These are phyloP conservation scores for Hyles euphorbiae DNA, from an alignment of 1,140 invertebrate genomes.

Conservation along the genomic window DNA sequence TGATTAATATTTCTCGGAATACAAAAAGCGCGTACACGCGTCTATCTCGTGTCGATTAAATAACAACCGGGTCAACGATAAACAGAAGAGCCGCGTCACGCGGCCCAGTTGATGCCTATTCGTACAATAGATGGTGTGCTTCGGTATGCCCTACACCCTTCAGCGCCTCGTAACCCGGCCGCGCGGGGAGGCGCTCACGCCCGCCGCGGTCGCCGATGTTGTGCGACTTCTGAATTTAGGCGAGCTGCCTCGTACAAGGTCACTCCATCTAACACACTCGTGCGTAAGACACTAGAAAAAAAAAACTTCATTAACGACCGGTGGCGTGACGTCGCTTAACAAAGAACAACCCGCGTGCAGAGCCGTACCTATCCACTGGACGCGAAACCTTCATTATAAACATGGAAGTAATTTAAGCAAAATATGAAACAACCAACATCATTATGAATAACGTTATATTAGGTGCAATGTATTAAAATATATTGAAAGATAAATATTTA, in stretches of 20 bases:
- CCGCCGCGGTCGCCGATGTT: constrained; percentile 5
- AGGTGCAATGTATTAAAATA: too few species aligned
- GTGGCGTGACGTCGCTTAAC: constrained; percentile 6
- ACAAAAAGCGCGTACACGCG: too few species aligned
- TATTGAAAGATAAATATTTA: too few species aligned
- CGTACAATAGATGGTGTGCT: constrained; percentile 1
- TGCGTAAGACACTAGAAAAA: constrained; percentile 55
- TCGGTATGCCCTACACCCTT: constrained; percentile 25
- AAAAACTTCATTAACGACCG: constrained; percentile 51
- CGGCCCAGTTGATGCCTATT: constrained; percentile 2
- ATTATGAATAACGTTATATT: too few species aligned
- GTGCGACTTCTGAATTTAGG: constrained; percentile 44
- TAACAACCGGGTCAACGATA: constrained; percentile 4
- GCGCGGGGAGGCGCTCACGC: constrained; percentile 7
- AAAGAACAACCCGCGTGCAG: constrained; percentile 1
- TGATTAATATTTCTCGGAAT: too few species aligned
- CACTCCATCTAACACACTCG: constrained; percentile 35
- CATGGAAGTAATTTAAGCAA: too few species aligned
- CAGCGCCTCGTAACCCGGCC: constrained; percentile 22
- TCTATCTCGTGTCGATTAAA: constrained; percentile 4
- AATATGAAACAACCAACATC: too few species aligned
- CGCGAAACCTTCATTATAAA: too few species aligned
- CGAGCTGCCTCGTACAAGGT: constrained; percentile 36
- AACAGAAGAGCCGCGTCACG: constrained; percentile 1
- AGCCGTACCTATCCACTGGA: not conserved